Evolutionary conservation across 2,888 invertebrate genomes (phyloP).

Genomic region (Chymomyza caudatula): DNA sequence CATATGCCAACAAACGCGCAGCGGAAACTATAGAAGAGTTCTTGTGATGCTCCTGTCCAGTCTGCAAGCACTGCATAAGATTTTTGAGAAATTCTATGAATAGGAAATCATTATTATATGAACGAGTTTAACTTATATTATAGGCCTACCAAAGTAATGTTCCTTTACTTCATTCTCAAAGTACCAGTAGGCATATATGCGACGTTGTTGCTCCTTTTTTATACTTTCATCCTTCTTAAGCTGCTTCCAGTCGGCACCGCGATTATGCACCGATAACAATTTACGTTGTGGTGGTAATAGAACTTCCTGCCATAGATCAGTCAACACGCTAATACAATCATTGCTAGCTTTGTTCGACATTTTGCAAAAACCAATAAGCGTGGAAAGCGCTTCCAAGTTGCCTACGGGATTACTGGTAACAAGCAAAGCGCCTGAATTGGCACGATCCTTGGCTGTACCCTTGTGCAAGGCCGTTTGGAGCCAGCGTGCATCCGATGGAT

Average conservation of each 20-base stretch:
- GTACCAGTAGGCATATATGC: conserved; percentile 87
- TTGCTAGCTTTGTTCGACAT: conserved; percentile 76
- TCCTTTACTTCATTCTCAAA: conserved; percentile 94
- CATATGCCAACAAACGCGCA: conserved; percentile 69
- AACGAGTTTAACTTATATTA: neutral
- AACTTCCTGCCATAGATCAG: conserved; percentile 76
- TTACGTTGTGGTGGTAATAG: conserved; percentile 76
- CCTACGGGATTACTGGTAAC: conserved; percentile 77
- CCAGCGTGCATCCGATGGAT: conserved; percentile 77
- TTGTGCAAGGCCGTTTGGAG: conserved; percentile 77
- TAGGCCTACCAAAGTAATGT: conserved; percentile 81
- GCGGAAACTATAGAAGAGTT: conserved; percentile 71
- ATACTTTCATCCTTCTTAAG: conserved; percentile 66
- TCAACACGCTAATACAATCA: conserved; percentile 73
- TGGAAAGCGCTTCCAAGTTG: conserved; percentile 74
- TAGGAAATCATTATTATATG: neutral
- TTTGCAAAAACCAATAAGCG: conserved; percentile 74
- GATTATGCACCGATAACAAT: conserved; percentile 70
- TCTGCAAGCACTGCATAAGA: conserved; percentile 75
- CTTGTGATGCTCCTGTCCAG: conserved; percentile 77
- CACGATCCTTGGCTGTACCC: conserved; percentile 78
- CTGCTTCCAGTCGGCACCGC: conserved; percentile 76
- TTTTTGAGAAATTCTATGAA: conserved; percentile 74
- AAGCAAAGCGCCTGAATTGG: conserved; percentile 77
- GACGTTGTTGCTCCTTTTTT: conserved; percentile 82